Base-by-base conservation (phyloP, 2,888 invertebrate genomes). In the Agriopis marginaria region DNA sequence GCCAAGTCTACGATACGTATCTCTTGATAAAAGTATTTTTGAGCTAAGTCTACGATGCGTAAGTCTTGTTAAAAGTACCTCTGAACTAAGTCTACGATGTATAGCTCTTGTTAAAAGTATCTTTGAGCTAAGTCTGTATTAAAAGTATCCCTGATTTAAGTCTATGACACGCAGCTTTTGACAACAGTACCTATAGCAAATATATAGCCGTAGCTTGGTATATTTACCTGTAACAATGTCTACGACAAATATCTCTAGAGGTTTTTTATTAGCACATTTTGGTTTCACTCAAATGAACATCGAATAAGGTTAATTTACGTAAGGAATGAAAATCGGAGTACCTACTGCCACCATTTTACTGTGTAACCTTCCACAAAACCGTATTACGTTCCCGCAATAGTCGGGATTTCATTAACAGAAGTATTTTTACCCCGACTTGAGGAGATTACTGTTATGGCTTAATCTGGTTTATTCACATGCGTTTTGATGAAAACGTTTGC, bases 351-450 rank as follows among this genome's bases (percentile, higher is more conserved):
- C 7, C 4, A 42, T 17, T 56, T 0, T 9, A 17, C 55, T 56
- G 40, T 55, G 17, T 42, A 23, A 39, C 39, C 4, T 23, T 17
- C 12, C 40, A n/a, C 40, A 40, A n/a, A n/a, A n/a, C n/a, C 17
- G 12, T 55, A 55, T 14, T 11, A 39, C 11, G 54, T n/a, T 56
- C 14, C 23, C 47, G 51, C 50, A 61, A 42, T 12, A 17, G 61
- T 14, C 62, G 32, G 62, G 53, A 62, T 62, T 62, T 62, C 62
- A 62, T 62, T 62, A 61, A 51, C 50, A 62, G 23, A 62, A 62
- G 62, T 62, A 53, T 62, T 51, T 62, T 62, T 53, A 62, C 53
- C 51, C 50, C 49, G 50, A 42, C 50, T 40, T 10, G 60, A 50
- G n/a, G 14, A 32, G 17, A 56, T 56, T 39, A 51, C 51, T 40